Conservation (phyloP, 1,140 invertebrate genomes). For the Rhyacophila brunnea region DNA sequence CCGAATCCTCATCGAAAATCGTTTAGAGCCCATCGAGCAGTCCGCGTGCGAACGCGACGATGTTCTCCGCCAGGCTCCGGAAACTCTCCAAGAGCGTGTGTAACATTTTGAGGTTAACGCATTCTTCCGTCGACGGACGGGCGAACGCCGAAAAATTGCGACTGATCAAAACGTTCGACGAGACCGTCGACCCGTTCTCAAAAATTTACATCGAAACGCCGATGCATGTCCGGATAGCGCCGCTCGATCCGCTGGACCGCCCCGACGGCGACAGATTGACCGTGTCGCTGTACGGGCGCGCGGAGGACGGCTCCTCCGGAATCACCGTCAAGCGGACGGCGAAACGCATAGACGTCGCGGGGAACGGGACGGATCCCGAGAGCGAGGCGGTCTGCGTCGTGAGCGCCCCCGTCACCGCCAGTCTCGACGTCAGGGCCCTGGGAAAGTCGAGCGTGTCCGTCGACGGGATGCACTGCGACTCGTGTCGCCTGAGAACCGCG, state of each 20-base stretch:
- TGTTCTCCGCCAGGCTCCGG: constrained; percentile 14
- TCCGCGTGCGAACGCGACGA: constrained; percentile 9
- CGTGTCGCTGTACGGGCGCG: constrained; percentile 49
- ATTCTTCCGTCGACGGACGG: constrained; percentile 44
- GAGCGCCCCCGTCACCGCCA: constrained; percentile 49
- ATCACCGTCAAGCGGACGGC: constrained; percentile 41
- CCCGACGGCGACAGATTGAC: constrained; percentile 47
- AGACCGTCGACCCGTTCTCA: constrained; percentile 50
- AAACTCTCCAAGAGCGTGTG: constrained; percentile 8
- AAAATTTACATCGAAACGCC: constrained; percentile 53
- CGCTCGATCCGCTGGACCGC: constrained; percentile 47
- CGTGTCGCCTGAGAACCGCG: constrained; percentile 48
- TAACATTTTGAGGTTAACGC: constrained; percentile 51
- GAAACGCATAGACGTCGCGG: constrained; percentile 50
- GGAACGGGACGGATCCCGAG: constrained; percentile 44
- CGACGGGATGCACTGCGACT: constrained; percentile 46
- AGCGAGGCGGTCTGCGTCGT: constrained; percentile 50
- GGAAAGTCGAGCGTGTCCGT: constrained; percentile 47
- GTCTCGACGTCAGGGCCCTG: constrained; percentile 48
- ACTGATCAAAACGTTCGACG: constrained; percentile 50
- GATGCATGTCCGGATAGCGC: constrained; percentile 51
- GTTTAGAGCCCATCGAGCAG: no score
- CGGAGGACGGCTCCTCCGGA: constrained; percentile 49
- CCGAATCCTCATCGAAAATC: no score
- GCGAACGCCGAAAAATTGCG: constrained; percentile 50